Evolutionary conservation across 2,113 vertebrate species (phyloP), one percentile per base, ranked within the genome.

Genomic region (Callospermophilus lateralis): DNA sequence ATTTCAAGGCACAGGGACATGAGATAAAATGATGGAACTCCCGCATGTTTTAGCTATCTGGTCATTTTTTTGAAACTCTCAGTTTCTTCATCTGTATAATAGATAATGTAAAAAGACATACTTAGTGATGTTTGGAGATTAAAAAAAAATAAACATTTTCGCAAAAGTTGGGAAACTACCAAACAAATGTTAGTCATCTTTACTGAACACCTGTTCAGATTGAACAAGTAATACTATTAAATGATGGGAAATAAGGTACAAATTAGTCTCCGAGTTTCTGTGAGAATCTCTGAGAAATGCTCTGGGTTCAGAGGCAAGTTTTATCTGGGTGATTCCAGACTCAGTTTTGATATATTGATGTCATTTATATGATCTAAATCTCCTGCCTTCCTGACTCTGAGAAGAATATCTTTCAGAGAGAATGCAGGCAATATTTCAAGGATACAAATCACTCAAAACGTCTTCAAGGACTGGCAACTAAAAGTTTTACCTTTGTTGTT

Each of bases 291-390:
- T 72, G 39, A 86, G 63, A 93, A 95, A 77, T 78, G 7, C 68
- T 65, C 45, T 91, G 22, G 48, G 45, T 79, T 45, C 55, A 84
- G 37, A 85, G 9, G 4, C 6, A 84, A 37, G 45, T 67, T 93
- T 97, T 93, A 96, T 97, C 91, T 97, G 34, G 42, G 91, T 84
- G 89, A 96, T 95, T 89, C 53, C 89, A 97, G 96, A 95, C 78
- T 83, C 70, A 61, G 4, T 73, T 96, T 93, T 96, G 87, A 97
- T 93, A 42, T 72, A 84, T 70, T 73, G 26, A 4, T 89, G 85
- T 91, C 81, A 70, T 32, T 65, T 87, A 11, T 76, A 84, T 67
- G 51, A 65, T 89, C 73, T 53, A 51, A 58, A 90, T 89, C 67
- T 61, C 37, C 42, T 4, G 3, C 74, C 20, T 0, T 74, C 79